These are phyloP conservation scores for Trachelus tabidus DNA, from an alignment of 2,888 invertebrate species.

Conservation along the genomic window DNA sequence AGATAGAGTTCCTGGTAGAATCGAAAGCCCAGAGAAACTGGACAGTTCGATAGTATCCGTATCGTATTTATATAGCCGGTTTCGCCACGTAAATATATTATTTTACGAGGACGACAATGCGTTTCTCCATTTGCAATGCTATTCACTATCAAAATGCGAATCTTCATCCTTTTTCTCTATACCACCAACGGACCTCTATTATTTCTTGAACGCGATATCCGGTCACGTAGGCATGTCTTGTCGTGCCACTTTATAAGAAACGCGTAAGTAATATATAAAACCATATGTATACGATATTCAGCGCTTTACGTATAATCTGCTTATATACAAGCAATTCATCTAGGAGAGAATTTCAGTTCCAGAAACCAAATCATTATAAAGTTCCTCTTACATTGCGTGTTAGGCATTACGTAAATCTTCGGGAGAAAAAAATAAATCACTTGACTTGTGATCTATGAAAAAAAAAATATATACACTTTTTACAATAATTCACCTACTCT, in stretches of 20 bases:
- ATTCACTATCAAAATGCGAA: not conserved
- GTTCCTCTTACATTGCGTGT: not conserved
- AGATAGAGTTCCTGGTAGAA: not conserved
- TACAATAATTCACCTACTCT: not conserved
- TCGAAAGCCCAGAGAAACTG: not conserved
- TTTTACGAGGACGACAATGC: not conserved
- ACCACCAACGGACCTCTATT: not conserved
- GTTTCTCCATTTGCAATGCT: not conserved
- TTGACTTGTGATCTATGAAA: not conserved
- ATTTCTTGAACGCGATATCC: slow-evolving; percentile 22
- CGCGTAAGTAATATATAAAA: not conserved
- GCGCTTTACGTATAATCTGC: not conserved
- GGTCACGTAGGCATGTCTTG: slow-evolving; percentile 24
- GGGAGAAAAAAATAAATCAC: not conserved
- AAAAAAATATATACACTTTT: not conserved
- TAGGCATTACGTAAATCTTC: not conserved
- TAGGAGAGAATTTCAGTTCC: not conserved
- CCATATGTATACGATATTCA: not conserved
- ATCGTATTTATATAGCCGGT: not conserved
- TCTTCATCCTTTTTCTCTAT: not conserved
- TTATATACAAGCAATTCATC: not conserved
- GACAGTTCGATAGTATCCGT: not conserved
- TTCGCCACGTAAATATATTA: not conserved
- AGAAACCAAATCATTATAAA: not conserved
- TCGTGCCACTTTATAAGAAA: not conserved